Percentiles rank a stretch among this genome's conserved stretches.
These are phyloP conservation scores for Leucopsar rothschildi DNA, from an alignment of 2,113 vertebrate species.

Conservation along the genomic window DNA sequence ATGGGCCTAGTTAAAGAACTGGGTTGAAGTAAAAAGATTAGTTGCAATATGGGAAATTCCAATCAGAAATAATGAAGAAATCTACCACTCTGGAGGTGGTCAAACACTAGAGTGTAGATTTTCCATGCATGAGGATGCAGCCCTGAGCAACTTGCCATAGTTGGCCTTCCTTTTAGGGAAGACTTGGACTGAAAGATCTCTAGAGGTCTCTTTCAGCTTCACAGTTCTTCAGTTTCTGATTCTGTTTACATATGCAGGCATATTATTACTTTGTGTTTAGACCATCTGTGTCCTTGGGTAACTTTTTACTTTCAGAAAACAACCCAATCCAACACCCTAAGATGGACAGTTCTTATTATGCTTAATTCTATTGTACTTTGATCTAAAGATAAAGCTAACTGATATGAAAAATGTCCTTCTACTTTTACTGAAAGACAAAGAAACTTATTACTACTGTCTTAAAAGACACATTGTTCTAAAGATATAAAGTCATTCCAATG, in stretches of 20 bases:
- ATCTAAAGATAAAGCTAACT: not conserved
- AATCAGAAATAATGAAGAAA: not conserved
- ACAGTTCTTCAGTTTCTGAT: not conserved
- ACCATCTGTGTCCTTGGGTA: not conserved
- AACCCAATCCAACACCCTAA: rapidly evolving
- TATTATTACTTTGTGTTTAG: not conserved
- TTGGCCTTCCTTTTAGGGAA: not conserved
- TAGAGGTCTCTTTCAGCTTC: not conserved
- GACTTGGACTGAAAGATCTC: not conserved
- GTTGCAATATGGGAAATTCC: not conserved
- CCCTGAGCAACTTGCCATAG: not conserved
- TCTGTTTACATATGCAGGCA: not conserved
- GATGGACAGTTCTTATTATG: not conserved
- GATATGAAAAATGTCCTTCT: not conserved
- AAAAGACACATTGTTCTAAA: not conserved
- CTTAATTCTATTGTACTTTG: not conserved
- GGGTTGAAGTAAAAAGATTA: not conserved
- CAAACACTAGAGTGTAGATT: not conserved
- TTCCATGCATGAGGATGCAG: not conserved
- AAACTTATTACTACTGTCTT: not conserved
- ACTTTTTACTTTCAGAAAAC: not conserved
- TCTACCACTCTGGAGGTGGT: not conserved
- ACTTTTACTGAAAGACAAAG: not conserved
- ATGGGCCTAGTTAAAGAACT: not conserved
- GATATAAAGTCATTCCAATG: not conserved